A percentile compares a stretch with the other conserved stretches of the same genome.
Evolutionary conservation across 1,140 invertebrate species (phyloP).

Genomic region (Teleogryllus occipitalis): DNA sequence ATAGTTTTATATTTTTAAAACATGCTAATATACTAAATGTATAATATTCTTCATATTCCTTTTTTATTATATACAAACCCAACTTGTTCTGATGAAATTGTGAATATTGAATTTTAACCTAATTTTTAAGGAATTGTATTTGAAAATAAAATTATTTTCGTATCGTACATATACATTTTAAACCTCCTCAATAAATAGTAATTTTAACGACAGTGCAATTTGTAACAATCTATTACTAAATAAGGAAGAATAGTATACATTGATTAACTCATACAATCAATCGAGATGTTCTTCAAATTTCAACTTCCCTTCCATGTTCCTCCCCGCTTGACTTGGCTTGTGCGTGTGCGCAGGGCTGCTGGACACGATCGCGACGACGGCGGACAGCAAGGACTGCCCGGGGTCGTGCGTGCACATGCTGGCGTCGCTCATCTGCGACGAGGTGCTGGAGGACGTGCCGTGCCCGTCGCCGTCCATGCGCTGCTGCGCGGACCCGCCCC

Average conservation of each 20-base stretch:
- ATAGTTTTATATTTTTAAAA: no score
- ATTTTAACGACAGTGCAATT: no score
- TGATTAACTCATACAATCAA: background rate
- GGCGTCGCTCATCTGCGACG: constrained; percentile 72
- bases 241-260: background rate
- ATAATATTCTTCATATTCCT: no score
- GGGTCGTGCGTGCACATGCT: constrained; percentile 75
- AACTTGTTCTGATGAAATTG: no score
- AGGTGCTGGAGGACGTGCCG: constrained; percentile 68
- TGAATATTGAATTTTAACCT: no score
- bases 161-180: no score
- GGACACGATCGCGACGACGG: constrained; percentile 72
- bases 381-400: constrained; percentile 72
- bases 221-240: no score
- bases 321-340: background rate
- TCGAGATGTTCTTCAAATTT: background rate
- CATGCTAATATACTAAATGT: no score
- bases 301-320: background rate
- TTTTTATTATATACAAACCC: no score
- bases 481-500: constrained; percentile 66
- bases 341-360: constrained; percentile 52
- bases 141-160: no score
- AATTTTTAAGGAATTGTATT: no score
- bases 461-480: constrained; percentile 70
- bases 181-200: no score